A percentile compares a stretch with the other conserved stretches of the same genome.
phyloP scores from a whole-genome alignment of 2,888 invertebrate genomes.

The Volucella zonaria region DNA sequence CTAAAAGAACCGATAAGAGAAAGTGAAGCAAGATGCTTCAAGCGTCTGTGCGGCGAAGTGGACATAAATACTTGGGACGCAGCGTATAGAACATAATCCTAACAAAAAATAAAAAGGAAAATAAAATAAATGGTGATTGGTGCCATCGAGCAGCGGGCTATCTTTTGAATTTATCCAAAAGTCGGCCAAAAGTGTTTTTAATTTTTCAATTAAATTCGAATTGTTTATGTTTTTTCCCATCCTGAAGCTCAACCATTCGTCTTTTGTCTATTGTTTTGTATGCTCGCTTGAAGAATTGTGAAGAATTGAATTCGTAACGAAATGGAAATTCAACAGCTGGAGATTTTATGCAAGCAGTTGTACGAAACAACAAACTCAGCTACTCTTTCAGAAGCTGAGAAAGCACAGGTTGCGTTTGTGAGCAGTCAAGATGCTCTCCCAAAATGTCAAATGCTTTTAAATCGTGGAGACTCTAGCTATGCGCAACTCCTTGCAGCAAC shows the following conservation, averaged over 20 bases:
- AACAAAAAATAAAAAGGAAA: slow-evolving; percentile 66
- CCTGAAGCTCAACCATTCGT: slow-evolving; percentile 25
- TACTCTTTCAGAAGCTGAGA: slow-evolving; percentile 95
- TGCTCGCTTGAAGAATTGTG: slow-evolving; percentile 63
- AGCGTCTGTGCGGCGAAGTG: too few relatives aligned
- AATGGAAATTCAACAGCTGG: slow-evolving; percentile 95
- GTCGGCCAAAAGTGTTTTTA: slow-evolving; percentile 62
- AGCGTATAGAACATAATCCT: slow-evolving; percentile 62
- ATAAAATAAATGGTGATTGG: slow-evolving; percentile 69
- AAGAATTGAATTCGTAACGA: slow-evolving; percentile 68
- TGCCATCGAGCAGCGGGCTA: slow-evolving; percentile 68
- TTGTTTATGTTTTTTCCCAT: slow-evolving; percentile 56
- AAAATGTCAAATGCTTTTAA: slow-evolving; percentile 97
- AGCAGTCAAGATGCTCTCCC: slow-evolving; percentile 96
- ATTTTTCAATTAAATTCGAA: slow-evolving; percentile 41
- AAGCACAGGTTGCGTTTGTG: slow-evolving; percentile 94
- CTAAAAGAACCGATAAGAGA: too few relatives aligned
- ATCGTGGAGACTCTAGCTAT: slow-evolving; percentile 97
- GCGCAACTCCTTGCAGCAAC: slow-evolving; percentile 98
- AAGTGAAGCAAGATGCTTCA: too few relatives aligned
- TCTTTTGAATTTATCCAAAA: slow-evolving; percentile 68
- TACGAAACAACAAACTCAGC: slow-evolving; percentile 96
- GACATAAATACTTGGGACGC: too few relatives aligned
- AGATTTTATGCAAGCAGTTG: slow-evolving; percentile 97
- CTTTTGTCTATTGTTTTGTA: slow-evolving; percentile 66